A percentile compares a stretch with the other conserved stretches of the same genome.
Evolutionary conservation across 92 coral and sea anemone genomes (phyloP).

Genomic region (Porites cylindrica): DNA sequence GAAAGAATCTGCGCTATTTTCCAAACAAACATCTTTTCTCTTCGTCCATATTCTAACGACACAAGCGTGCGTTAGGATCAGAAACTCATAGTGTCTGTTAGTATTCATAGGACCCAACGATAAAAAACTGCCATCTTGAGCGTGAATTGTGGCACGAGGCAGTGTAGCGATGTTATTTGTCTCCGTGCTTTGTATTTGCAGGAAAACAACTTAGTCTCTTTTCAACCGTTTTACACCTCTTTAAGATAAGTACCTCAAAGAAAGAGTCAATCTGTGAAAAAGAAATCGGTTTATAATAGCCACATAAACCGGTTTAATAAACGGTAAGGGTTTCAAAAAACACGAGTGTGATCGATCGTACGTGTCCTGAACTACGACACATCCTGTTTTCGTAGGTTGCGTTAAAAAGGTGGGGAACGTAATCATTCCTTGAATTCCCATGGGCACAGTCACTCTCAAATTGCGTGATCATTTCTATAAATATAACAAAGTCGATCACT

Average conservation of each 20-base stretch:
- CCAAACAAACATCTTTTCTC: too few species aligned
- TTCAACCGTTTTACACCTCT: constrained; percentile 30
- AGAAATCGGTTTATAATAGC: background rate
- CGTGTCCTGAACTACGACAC: constrained; percentile 21
- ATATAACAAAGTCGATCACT: constrained; percentile 19
- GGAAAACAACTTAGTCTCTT: background rate
- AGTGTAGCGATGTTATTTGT: background rate
- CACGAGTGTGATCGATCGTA: background rate
- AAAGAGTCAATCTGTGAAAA: background rate
- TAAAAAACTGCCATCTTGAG: background rate
- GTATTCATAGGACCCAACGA: background rate
- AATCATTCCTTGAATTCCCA: constrained; percentile 12
- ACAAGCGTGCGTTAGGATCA: background rate
- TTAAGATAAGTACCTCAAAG: constrained; percentile 15
- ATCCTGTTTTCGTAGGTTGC: constrained; percentile 33
- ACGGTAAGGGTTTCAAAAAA: background rate
- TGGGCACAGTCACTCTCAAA: background rate
- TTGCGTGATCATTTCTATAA: constrained; percentile 58
- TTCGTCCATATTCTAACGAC: too few species aligned
- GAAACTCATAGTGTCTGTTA: background rate
- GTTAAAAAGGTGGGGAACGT: constrained; percentile 11
- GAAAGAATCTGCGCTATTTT: too few species aligned
- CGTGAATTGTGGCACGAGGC: constrained; percentile 15
- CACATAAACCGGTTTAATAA: background rate
- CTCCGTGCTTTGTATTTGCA: background rate